Evolutionary conservation across 2,888 invertebrate genomes (phyloP).

Genomic region (Dasypolia templi): DNA sequence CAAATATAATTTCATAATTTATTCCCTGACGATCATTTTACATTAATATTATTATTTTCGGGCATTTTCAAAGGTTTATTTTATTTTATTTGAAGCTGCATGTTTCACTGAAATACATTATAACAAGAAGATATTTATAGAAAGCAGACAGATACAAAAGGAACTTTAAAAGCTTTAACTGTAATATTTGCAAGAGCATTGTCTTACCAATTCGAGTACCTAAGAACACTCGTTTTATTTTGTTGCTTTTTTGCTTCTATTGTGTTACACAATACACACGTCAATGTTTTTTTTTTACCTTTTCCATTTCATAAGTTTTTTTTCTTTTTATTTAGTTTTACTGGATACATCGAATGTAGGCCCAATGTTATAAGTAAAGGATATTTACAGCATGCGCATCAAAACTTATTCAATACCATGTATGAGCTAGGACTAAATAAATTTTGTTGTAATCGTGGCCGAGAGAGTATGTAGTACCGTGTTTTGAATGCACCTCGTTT

Average conservation of each 20-base stretch:
- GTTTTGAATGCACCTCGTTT: constrained; percentile 43
- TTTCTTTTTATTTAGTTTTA: constrained; percentile 31
- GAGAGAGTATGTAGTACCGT: constrained; percentile 37
- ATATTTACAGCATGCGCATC: constrained; percentile 42
- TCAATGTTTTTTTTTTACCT: constrained; percentile 4
- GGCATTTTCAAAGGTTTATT: too few relatives aligned
- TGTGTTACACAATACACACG: constrained; percentile 3
- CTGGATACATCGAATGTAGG: constrained; percentile 75
- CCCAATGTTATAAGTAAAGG: constrained; percentile 57
- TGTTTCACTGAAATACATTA: constrained; percentile 10
- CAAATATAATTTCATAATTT: constrained; percentile 26
- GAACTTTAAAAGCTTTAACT: not conserved
- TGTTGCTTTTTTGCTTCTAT: not conserved
- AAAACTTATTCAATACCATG: constrained; percentile 17
- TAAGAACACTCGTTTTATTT: not conserved
- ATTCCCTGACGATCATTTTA: constrained; percentile 1
- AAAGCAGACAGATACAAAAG: not conserved
- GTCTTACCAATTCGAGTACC: not conserved
- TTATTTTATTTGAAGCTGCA: too few relatives aligned
- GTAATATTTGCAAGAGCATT: not conserved
- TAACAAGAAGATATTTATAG: not conserved
- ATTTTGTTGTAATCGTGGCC: constrained; percentile 14
- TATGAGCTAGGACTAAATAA: constrained; percentile 21
- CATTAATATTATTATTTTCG: not conserved
- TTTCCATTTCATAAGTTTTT: constrained; percentile 21